These are phyloP conservation scores for Diplazon laetatorius DNA, from an alignment of 2,888 invertebrate species.

Conservation along the genomic window DNA sequence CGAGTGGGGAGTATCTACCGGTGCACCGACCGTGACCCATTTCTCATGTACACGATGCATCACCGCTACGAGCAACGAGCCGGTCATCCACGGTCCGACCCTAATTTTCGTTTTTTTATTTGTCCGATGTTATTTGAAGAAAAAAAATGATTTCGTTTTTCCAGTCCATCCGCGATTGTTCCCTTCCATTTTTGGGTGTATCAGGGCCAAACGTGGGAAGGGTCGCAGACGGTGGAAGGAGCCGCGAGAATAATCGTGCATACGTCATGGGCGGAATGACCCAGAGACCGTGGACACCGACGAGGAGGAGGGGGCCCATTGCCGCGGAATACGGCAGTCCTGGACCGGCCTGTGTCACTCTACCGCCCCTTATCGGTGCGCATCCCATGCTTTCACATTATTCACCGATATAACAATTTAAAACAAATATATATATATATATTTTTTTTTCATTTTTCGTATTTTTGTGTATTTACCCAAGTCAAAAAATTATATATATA, in stretches of 20 bases:
- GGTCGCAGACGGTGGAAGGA: neutral
- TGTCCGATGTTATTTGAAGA: too few species aligned
- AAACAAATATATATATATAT: too few species aligned
- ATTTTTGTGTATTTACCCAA: too few species aligned
- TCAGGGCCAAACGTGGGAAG: conserved; percentile 1
- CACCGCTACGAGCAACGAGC: too few species aligned
- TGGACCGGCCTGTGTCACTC: conserved; percentile 93
- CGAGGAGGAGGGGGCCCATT: conserved; percentile 93
- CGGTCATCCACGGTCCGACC: too few species aligned
- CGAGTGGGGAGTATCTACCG: conserved; percentile 13
- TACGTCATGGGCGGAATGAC: conserved; percentile 88
- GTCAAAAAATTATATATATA: too few species aligned
- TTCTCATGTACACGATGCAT: conserved; percentile 49
- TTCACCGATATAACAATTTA: too few species aligned
- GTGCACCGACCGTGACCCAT: conserved; percentile 43
- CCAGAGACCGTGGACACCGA: conserved; percentile 95
- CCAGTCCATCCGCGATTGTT: neutral
- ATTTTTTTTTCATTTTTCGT: too few species aligned
- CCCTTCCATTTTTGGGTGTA: neutral
- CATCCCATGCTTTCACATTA: conserved; percentile 27
- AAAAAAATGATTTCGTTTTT: too few species aligned
- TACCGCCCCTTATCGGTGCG: conserved; percentile 93
- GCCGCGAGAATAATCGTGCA: neutral
- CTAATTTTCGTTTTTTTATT: too few species aligned
- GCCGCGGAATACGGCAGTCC: conserved; percentile 94